These are phyloP conservation scores for Mesembrinibis cayennensis DNA, from an alignment of 2,113 vertebrate species.

Conservation along the genomic window DNA sequence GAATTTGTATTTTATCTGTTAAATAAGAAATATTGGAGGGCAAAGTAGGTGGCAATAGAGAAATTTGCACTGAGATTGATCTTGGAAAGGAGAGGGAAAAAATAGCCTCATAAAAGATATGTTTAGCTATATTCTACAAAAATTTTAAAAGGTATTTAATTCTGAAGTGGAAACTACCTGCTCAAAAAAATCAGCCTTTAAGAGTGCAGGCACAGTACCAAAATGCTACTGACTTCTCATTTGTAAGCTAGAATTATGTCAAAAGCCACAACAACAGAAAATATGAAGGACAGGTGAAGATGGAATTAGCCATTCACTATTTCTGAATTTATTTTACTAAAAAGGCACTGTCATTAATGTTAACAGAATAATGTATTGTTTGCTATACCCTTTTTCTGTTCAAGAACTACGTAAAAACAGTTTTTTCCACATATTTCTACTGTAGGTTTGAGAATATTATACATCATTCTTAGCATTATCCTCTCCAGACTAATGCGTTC, in stretches of 20 bases:
- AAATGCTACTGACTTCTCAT: background rate
- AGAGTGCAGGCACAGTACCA: background rate
- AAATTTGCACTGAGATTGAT: background rate
- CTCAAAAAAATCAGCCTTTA: background rate
- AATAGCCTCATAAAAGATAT: background rate
- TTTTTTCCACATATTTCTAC: conserved; percentile 1
- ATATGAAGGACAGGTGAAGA: background rate
- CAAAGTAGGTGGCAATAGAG: background rate
- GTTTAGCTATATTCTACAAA: background rate
- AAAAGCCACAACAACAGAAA: background rate
- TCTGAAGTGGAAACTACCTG: background rate
- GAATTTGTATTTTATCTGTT: background rate
- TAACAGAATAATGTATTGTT: conserved; percentile 5
- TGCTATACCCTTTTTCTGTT: background rate
- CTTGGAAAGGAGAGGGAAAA: background rate
- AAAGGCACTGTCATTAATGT: background rate
- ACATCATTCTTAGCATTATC: background rate
- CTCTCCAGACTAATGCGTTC: background rate
- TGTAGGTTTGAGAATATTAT: conserved; percentile 13
- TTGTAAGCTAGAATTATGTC: background rate
- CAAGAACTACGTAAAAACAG: conserved; percentile 5
- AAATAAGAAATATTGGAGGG: background rate
- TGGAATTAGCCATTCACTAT: background rate
- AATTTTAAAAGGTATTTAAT: background rate
- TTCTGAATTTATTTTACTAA: background rate